Percentiles rank a stretch among this genome's conserved stretches.
Evolutionary conservation across 2,888 invertebrate genomes (phyloP).

Genomic region (Noctua comes): DNA sequence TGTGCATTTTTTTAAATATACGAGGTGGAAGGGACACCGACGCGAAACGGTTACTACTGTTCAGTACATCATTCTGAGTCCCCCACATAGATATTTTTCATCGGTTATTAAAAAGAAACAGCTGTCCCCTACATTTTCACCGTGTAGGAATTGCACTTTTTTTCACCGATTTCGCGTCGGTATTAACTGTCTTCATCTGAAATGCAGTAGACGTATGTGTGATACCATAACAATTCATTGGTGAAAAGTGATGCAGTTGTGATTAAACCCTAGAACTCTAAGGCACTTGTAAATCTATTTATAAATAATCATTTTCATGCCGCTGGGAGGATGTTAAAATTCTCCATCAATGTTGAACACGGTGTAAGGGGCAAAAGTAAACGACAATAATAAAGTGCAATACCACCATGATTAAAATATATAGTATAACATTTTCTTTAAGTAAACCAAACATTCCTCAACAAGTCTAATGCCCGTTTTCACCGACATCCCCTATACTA

Average conservation of each 20-base stretch:
- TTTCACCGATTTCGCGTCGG: too few species aligned
- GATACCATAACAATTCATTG: neutral
- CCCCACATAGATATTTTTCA: too few species aligned
- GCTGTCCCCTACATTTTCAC: too few species aligned
- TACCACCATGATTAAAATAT: neutral
- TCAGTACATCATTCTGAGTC: too few species aligned
- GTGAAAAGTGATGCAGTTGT: neutral
- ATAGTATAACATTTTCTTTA: neutral
- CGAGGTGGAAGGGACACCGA: too few species aligned
- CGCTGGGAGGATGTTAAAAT: too few species aligned
- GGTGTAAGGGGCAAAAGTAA: neutral
- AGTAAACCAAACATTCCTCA: neutral
- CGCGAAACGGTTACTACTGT: too few species aligned
- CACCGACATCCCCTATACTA: too few species aligned
- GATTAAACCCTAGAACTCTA: neutral
- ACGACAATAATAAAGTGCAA: neutral
- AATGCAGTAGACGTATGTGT: neutral
- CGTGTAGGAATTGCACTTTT: too few species aligned
- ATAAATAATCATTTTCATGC: neutral
- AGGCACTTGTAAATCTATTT: neutral
- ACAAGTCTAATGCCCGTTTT: too few species aligned
- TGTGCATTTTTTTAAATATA: too few species aligned
- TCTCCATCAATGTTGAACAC: neutral
- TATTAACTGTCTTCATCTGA: neutral
- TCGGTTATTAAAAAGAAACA: too few species aligned